Conservation (phyloP, 64 coral and sea anemone species). For the Actinia equina region DNA sequence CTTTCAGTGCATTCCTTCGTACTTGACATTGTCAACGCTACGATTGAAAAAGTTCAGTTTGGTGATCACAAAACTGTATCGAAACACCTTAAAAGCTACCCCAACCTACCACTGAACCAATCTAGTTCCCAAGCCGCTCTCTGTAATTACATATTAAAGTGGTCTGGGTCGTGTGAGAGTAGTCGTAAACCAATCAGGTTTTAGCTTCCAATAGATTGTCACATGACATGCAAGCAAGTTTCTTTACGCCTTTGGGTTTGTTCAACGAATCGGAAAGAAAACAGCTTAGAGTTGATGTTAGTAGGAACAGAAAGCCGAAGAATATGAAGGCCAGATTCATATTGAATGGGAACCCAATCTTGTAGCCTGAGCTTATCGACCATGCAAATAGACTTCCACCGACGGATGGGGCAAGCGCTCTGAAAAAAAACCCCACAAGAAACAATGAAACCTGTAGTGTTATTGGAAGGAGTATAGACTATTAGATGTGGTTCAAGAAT, state of each 20-base stretch:
- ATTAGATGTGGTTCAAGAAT: too few species aligned
- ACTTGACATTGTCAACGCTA: too few species aligned
- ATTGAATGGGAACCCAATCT: constrained; percentile 46
- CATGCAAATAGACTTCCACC: constrained; percentile 50
- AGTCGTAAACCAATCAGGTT: not conserved
- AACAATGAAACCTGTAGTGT: too few species aligned
- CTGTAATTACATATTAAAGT: not conserved
- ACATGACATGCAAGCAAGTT: not conserved
- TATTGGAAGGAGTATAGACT: too few species aligned
- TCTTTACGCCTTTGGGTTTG: not conserved
- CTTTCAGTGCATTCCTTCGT: too few species aligned
- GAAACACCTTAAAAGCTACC: too few species aligned
- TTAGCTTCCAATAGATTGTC: not conserved
- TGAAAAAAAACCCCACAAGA: not conserved
- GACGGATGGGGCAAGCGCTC: constrained; percentile 27
- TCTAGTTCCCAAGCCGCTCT: not conserved
- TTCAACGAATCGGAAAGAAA: constrained; percentile 32
- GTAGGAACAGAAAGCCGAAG: constrained; percentile 11
- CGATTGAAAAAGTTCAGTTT: too few species aligned
- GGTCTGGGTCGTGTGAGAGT: not conserved
- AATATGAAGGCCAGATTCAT: constrained; percentile 33
- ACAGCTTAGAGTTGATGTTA: constrained; percentile 22
- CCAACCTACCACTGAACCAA: too few species aligned
- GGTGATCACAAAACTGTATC: too few species aligned
- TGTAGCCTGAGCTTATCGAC: constrained; percentile 50